Percentiles rank a stretch among this genome's conserved stretches.
Evolutionary conservation across 1,140 invertebrate species (phyloP).

Genomic region (Leptoteleia sp.): DNA sequence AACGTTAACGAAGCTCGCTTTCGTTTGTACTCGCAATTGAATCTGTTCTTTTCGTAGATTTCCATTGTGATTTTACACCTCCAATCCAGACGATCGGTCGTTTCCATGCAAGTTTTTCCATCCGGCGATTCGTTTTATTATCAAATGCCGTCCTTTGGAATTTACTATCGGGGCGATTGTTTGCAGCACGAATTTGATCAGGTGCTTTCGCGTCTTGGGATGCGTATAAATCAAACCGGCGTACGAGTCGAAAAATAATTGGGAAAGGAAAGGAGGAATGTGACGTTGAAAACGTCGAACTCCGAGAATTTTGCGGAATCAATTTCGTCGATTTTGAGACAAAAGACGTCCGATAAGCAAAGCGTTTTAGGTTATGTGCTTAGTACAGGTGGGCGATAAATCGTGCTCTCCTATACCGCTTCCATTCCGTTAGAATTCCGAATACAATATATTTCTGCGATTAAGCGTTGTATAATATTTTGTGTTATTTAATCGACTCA

Average conservation of each 20-base stretch:
- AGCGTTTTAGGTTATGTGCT: too few relatives aligned
- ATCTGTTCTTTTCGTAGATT: conserved; percentile 65
- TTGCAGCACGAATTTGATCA: conserved; percentile 56
- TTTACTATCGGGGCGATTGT: conserved; percentile 35
- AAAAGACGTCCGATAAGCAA: too few relatives aligned
- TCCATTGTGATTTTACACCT: conserved; percentile 65
- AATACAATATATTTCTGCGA: too few relatives aligned
- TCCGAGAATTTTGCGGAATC: too few relatives aligned
- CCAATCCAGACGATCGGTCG: conserved; percentile 55
- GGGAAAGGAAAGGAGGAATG: background rate
- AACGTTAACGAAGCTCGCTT: conserved; percentile 69
- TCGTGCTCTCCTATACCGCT: too few relatives aligned
- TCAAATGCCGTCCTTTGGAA: conserved; percentile 44
- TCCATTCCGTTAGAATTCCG: too few relatives aligned
- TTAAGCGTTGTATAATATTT: too few relatives aligned
- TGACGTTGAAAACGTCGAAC: too few relatives aligned
- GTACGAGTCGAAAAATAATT: conserved; percentile 16
- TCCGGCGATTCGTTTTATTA: conserved; percentile 55
- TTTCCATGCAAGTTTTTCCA: conserved; percentile 45
- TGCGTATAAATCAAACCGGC: conserved; percentile 38
- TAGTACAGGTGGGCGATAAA: too few relatives aligned
- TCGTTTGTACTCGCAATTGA: conserved; percentile 68
- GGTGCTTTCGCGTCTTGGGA: conserved; percentile 43
- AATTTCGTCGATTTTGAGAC: too few relatives aligned
- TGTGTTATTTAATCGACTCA: too few relatives aligned